Base-by-base conservation (phyloP, 2,888 invertebrate species). In the Diarsia brunnea region DNA sequence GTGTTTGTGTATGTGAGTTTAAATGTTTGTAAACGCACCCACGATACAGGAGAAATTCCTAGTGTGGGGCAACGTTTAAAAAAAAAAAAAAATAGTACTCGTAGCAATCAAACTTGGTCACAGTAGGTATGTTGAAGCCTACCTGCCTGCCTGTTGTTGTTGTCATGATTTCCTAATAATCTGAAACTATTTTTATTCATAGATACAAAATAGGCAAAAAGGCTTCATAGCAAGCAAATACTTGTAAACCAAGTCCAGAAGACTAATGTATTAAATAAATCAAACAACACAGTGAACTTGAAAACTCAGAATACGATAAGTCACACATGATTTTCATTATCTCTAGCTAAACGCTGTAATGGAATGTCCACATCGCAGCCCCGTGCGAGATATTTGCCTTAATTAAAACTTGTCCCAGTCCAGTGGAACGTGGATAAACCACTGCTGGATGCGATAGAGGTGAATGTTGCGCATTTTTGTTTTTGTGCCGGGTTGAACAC, bases 321-420 rank as follows among this genome's bases (percentile, higher is more conserved):
- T 82, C 82, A 79, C 72, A 81, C 81, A 84, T 86, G 86, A 87
- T 89, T 90, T 91, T 90, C 90, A 90, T 91, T 92, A 93, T 91
- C 88, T 88, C 78, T 85, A 87, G 89, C 91, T 92, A 91, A 93
- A 93, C 91, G 91, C 90, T 91, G 91, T 92, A 92, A 93, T 90
- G 90, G 90, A 91, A 91, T 91, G 92, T 94, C 92, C 92, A 92
- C 92, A 91, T 90, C 87, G 90, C 91, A 90, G 91, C 90, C 90
- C 87, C 90, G 91, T 92, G 90, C 90, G 91, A 93, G 94, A 93
- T 94, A 94, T 95, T 94, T 93, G 93, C 94, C 92, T 94, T 95
- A 94, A 95, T 95, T 94, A 95, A 95, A 95, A 94, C 94, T 95
- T 94, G 93, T 91, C 90, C 93, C 81, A 90, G 91, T 91, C 88